These are phyloP conservation scores for Tichodroma muraria DNA, from an alignment of 2,113 vertebrate genomes.

Conservation along the genomic window DNA sequence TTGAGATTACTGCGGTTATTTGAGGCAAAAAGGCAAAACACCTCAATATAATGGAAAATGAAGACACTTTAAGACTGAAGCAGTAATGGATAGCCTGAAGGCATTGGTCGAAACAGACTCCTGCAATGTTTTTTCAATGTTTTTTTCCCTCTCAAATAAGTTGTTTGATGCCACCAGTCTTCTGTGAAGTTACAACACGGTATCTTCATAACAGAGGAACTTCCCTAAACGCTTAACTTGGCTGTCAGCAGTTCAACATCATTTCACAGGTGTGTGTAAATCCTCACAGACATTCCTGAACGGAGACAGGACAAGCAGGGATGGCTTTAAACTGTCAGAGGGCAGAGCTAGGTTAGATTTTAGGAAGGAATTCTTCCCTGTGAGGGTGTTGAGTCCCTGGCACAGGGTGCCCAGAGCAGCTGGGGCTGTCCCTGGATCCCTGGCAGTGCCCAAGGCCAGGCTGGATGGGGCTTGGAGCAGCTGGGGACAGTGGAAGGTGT, in stretches of 20 bases:
- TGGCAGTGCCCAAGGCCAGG: not conserved
- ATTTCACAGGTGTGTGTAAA: not conserved
- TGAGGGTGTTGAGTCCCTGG: fast-evolving
- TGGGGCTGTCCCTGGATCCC: not conserved
- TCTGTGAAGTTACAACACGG: not conserved
- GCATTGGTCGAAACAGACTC: not conserved
- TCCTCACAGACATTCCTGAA: not conserved
- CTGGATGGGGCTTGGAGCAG: fast-evolving
- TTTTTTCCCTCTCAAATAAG: not conserved
- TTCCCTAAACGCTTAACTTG: not conserved
- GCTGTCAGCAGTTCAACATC: not conserved
- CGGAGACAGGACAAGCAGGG: not conserved
- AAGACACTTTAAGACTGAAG: not conserved
- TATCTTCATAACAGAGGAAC: not conserved
- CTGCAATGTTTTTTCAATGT: not conserved
- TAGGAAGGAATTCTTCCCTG: not conserved
- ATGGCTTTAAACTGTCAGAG: not conserved
- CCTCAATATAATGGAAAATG: not conserved
- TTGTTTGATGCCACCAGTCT: not conserved
- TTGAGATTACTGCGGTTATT: not conserved
- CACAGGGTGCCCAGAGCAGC: not conserved
- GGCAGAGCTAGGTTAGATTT: not conserved
- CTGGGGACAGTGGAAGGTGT: not conserved
- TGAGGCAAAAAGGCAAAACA: not conserved
- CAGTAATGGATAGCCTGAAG: not conserved